Percentiles rank a stretch among this genome's conserved stretches.
phyloP scores from a whole-genome alignment of 2,113 vertebrate species.

The Charadrius vociferus region DNA sequence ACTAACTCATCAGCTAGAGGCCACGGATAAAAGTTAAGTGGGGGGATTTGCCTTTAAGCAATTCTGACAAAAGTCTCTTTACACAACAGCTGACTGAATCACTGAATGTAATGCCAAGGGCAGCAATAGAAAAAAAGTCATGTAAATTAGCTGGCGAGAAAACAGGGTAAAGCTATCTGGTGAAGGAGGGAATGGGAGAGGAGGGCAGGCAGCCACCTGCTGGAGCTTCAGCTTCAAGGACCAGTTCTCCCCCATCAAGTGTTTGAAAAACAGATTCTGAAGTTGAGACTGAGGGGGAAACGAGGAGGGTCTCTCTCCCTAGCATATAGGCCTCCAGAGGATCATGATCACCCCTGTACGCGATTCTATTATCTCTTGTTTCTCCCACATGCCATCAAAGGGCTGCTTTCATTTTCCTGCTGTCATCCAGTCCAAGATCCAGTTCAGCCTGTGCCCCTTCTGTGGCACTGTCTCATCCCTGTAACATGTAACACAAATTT shows the following conservation, averaged over 20 bases:
- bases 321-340: not conserved
- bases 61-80: conserved; percentile 48
- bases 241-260: not conserved
- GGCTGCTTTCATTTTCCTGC: not conserved
- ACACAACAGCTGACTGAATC: conserved; percentile 31
- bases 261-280: not conserved
- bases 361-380: not conserved
- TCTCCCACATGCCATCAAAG: not conserved
- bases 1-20: conserved; percentile 56
- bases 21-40: conserved; percentile 16
- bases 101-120: conserved; percentile 40
- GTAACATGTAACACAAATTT: not conserved
- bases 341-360: not conserved
- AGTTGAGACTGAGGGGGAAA: not conserved
- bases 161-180: conserved; percentile 48
- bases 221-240: not conserved
- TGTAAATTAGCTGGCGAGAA: conserved; percentile 50
- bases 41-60: conserved; percentile 56
- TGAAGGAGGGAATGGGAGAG: not conserved
- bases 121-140: not conserved
- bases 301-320: not conserved
- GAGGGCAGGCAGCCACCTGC: conserved; percentile 21
- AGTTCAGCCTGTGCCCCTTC: not conserved
- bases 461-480: not conserved
- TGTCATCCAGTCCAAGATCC: not conserved